A percentile compares a stretch with the other conserved stretches of the same genome.
Evolutionary conservation across 2,888 invertebrate genomes (phyloP).

Genomic region (Dryobotodes eremita): DNA sequence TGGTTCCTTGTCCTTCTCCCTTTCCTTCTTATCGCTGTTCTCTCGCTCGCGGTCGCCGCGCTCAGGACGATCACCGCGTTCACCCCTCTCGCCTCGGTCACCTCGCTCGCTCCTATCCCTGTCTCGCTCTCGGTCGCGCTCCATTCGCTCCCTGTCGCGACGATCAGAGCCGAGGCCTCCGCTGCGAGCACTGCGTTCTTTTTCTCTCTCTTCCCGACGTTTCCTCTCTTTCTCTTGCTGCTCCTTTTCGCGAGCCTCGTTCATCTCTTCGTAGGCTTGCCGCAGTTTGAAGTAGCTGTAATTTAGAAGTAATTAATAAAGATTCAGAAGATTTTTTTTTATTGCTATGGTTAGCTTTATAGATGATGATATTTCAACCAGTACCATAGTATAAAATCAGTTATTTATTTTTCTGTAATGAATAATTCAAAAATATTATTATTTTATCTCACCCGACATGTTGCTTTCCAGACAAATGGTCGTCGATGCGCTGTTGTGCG

Average conservation of each 20-base stretch:
- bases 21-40: constrained; percentile 60
- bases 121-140: constrained; percentile 84
- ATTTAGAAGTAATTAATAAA: constrained; percentile 3
- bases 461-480: constrained; percentile 99
- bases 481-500: constrained; percentile 99
- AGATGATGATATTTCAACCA: not conserved
- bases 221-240: constrained; percentile 90
- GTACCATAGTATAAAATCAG: not conserved
- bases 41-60: constrained; percentile 74
- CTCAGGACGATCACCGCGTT: constrained; percentile 77
- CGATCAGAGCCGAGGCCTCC: constrained; percentile 85
- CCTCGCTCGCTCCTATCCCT: constrained; percentile 75
- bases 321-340: not conserved
- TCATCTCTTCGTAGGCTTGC: constrained; percentile 93
- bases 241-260: constrained; percentile 91
- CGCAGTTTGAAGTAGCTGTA: constrained; percentile 92
- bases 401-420: not conserved
- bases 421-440: not conserved
- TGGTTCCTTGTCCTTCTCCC: constrained; percentile 61
- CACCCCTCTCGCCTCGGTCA: constrained; percentile 80
- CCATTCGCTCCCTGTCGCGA: constrained; percentile 86
- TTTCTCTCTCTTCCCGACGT: constrained; percentile 86
- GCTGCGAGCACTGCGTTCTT: constrained; percentile 80
- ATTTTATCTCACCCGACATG: constrained; percentile 95
- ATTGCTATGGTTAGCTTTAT: not conserved